These are phyloP conservation scores for Odontophorus gujanensis DNA, from an alignment of 2,113 vertebrate species.

Conservation along the genomic window DNA sequence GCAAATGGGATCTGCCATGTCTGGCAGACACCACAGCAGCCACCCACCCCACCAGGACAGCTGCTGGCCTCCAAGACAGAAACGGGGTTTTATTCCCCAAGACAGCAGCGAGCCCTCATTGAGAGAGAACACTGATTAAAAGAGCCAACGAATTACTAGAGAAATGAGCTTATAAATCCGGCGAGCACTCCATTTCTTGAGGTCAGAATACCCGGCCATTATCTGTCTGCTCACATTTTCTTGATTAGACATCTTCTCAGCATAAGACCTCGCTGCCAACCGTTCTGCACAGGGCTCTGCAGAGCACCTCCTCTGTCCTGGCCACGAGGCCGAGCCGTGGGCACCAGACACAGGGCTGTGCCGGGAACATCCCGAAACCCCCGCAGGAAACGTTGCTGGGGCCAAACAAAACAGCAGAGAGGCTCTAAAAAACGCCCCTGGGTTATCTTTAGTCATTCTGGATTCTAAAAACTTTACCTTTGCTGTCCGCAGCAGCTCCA, in stretches of 20 bases:
- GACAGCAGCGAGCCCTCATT: neutral
- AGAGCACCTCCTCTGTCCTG: accelerated
- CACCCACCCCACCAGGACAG: neutral
- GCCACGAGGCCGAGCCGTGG: neutral
- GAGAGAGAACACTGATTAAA: neutral
- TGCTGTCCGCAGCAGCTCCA: neutral
- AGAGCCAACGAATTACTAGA: neutral
- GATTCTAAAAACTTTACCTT: neutral
- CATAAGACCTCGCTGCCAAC: neutral
- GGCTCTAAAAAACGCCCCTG: accelerated
- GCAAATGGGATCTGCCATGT: neutral
- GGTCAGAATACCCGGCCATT: neutral
- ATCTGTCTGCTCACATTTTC: neutral
- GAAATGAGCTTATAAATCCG: neutral
- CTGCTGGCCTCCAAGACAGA: neutral
- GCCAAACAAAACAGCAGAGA: neutral
- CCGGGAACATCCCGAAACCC: neutral
- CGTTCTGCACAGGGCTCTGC: neutral
- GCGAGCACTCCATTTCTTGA: neutral
- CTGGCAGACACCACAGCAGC: neutral
- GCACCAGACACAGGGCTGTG: neutral
- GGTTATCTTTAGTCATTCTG: neutral
- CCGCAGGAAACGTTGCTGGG: neutral
- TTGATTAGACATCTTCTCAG: neutral
- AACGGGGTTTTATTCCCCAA: neutral